These are phyloP conservation scores for Chrysaora quinquecirrha DNA, from an alignment of 30 jellyfish, hydroid and myxozoan genomes.

Conservation along the genomic window DNA sequence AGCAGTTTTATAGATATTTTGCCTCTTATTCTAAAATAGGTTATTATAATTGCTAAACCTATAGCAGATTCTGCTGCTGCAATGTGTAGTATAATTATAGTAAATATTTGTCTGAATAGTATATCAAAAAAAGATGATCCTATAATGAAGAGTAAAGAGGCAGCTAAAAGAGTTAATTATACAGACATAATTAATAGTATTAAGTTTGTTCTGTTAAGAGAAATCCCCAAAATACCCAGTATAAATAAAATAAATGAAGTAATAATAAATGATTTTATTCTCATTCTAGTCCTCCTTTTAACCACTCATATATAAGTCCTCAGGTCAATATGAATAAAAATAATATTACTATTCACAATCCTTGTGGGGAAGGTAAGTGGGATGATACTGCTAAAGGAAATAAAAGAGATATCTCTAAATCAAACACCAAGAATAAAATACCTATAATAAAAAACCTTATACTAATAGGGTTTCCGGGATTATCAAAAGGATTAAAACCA, in stretches of 20 bases:
- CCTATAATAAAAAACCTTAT: constrained; percentile 51
- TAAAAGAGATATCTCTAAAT: constrained; percentile 40
- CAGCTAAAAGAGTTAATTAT: constrained; percentile 32
- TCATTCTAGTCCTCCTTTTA: constrained; percentile 66
- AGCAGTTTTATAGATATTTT: constrained; percentile 27
- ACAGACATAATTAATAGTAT: constrained; percentile 28
- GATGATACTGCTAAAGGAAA: constrained; percentile 44
- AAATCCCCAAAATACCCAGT: constrained; percentile 24
- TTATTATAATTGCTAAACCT: constrained; percentile 42
- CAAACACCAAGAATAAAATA: constrained; percentile 39
- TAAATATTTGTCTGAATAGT: constrained; percentile 25
- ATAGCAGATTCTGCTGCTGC: constrained; percentile 74
- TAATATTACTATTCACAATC: not conserved
- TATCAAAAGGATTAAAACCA: constrained; percentile 59
- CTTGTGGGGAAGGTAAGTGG: not conserved
- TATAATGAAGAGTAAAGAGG: constrained; percentile 11
- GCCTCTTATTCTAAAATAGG: constrained; percentile 60
- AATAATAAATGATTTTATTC: constrained; percentile 9
- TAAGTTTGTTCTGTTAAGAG: constrained; percentile 45
- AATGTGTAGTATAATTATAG: constrained; percentile 34
- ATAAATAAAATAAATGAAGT: constrained; percentile 7
- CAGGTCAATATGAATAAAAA: constrained; percentile 14
- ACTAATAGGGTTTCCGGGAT: constrained; percentile 53
- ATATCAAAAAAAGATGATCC: not conserved
- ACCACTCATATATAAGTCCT: constrained; percentile 46